Evolutionary conservation across 1,140 invertebrate species (phyloP).

Genomic region (Polypedilum vanderplanki): DNA sequence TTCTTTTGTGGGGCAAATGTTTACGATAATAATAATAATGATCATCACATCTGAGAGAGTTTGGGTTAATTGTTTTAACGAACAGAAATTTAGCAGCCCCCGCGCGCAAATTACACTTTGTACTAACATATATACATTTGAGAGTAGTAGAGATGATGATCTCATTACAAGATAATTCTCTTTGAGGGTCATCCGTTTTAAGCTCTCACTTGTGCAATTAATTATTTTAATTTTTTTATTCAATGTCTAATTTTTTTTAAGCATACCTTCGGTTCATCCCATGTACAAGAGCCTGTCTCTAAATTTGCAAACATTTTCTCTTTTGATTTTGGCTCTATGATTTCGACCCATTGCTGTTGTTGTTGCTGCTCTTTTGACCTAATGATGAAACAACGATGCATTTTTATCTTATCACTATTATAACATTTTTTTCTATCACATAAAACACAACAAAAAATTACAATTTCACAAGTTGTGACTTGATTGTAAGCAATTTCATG

Average conservation of each 20-base stretch:
- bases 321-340: slow-evolving; percentile 94
- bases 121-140: not conserved
- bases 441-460: not conserved
- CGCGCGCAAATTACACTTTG: not conserved
- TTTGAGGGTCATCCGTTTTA: not conserved
- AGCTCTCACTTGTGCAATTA: not conserved
- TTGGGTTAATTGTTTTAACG: slow-evolving; percentile 9
- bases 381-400: slow-evolving; percentile 16
- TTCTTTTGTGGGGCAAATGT: not conserved
- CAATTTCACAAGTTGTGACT: not conserved
- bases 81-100: slow-evolving; percentile 10
- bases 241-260: not conserved
- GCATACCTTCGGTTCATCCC: slow-evolving; percentile 82
- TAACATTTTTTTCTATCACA: not conserved
- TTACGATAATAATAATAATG: slow-evolving; percentile 4
- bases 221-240: not conserved
- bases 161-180: not conserved
- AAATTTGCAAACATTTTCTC: slow-evolving; percentile 99
- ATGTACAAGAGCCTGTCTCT: slow-evolving; percentile 94
- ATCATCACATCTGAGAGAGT: not conserved
- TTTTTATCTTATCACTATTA: not conserved
- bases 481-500: not conserved
- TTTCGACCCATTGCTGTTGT: slow-evolving; percentile 92
- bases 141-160: not conserved
- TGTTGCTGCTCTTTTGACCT: slow-evolving; percentile 8